phyloP scores from a whole-genome alignment of 2,113 vertebrate species.

The Calcarius ornatus region DNA sequence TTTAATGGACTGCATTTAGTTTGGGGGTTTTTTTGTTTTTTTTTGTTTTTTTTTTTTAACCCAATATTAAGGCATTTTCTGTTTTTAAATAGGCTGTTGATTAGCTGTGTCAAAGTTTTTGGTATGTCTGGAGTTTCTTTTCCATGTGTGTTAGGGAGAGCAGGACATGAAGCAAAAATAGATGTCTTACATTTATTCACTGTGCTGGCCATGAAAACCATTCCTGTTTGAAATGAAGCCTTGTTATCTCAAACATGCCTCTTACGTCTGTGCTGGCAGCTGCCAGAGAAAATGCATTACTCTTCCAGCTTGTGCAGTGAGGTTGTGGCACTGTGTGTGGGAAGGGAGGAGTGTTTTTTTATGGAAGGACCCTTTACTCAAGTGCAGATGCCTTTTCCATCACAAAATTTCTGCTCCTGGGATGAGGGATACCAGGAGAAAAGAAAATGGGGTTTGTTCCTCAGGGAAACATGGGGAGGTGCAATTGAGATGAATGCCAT shows the following conservation, averaged over 20 bases:
- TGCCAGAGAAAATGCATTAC: constrained; percentile 22
- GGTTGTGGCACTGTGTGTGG: neutral
- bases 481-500: neutral
- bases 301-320: neutral
- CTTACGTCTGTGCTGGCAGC: neutral
- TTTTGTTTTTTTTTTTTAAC: neutral
- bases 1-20: constrained; percentile 22
- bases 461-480: neutral
- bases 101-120: constrained; percentile 30
- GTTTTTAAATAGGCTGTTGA: neutral
- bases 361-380: neutral
- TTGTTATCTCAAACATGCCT: constrained; percentile 21
- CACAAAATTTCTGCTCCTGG: neutral
- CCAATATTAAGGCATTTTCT: neutral
- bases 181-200: neutral
- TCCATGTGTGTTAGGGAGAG: neutral
- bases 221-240: constrained; percentile 8
- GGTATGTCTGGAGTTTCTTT: neutral
- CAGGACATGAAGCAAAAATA: neutral
- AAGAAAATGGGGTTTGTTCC: neutral
- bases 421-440: neutral
- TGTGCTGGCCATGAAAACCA: neutral
- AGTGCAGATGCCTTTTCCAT: neutral
- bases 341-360: constrained; percentile 3
- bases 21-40: neutral